A percentile compares a stretch with the other conserved stretches of the same genome.
Conservation (phyloP, 35 echinoderm and acorn worm genomes). For the Apostichopus parvimensis region DNA sequence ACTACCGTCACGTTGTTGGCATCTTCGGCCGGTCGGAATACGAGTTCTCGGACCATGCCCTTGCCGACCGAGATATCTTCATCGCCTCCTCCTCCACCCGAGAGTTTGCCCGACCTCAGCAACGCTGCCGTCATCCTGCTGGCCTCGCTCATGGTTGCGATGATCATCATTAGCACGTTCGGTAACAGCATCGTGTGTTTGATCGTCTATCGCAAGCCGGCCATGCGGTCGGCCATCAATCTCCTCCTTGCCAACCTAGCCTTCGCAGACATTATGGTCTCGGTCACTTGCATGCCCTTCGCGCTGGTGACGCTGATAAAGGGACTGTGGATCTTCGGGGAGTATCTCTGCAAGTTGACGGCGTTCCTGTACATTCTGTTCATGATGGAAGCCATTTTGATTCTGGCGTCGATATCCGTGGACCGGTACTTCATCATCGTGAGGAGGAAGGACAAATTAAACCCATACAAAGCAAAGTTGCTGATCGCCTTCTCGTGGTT, state of each 20-base stretch:
- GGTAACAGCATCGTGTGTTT: slow-evolving; percentile 98
- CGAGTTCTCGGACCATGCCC: background rate
- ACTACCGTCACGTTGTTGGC: background rate
- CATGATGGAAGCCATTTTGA: slow-evolving; percentile 81
- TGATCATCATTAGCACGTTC: slow-evolving; percentile 84
- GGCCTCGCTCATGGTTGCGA: slow-evolving; percentile 70
- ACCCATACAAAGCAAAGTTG: slow-evolving; percentile 84
- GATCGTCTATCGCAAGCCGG: slow-evolving; percentile 98
- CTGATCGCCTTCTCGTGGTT: slow-evolving; percentile 84
- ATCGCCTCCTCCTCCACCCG: background rate
- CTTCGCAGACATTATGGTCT: slow-evolving; percentile 96
- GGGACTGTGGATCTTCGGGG: slow-evolving; percentile 64
- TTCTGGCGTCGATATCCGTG: slow-evolving; percentile 92
- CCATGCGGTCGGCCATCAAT: slow-evolving; percentile 98
- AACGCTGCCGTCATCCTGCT: slow-evolving; percentile 63
- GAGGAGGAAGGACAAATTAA: slow-evolving; percentile 91
- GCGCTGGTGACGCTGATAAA: slow-evolving; percentile 67
- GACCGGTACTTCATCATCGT: slow-evolving; percentile 99
- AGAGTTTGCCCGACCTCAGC: background rate
- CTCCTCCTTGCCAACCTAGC: slow-evolving; percentile 97
- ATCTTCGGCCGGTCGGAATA: background rate
- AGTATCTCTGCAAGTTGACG: slow-evolving; percentile 70
- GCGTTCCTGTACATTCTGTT: slow-evolving; percentile 88
- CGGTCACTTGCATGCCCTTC: slow-evolving; percentile 86
- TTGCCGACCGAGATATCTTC: background rate